Conservation (phyloP, 1,140 invertebrate genomes). For the Drosophila melanogaster region DNA sequence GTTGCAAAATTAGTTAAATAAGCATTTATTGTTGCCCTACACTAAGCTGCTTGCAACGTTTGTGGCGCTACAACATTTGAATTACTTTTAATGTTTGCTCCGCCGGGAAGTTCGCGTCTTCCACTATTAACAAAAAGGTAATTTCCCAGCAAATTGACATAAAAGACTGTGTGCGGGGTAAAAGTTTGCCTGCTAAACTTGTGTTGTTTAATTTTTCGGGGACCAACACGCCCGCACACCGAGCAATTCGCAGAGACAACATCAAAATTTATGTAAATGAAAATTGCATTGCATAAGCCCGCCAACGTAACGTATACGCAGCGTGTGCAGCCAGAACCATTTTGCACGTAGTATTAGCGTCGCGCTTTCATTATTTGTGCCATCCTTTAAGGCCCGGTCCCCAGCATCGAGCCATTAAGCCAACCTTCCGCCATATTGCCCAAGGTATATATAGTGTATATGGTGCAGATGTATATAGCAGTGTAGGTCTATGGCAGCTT, state of each 20-base stretch:
- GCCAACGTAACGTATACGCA: conserved; percentile 65
- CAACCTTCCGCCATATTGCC: conserved; percentile 51
- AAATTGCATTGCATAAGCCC: conserved; percentile 80
- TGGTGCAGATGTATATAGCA: conserved; percentile 9
- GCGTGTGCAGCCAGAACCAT: conserved; percentile 67
- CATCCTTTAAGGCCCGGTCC: conserved; percentile 47
- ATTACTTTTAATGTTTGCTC: conserved; percentile 74
- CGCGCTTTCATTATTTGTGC: conserved; percentile 69
- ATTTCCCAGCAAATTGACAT: conserved; percentile 76
- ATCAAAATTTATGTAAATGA: conserved; percentile 77
- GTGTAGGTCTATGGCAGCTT: conserved; percentile 27
- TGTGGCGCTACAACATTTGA: conserved; percentile 48
- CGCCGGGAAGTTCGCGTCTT: conserved; percentile 29
- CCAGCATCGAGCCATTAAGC: conserved; percentile 57
- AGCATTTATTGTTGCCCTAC: conserved; percentile 77
- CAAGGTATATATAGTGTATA: conserved; percentile 26
- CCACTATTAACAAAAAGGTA: conserved; percentile 80
- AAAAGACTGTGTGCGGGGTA: conserved; percentile 68
- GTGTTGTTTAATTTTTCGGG: conserved; percentile 55
- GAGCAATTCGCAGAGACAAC: conserved; percentile 41
- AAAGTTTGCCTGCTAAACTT: conserved; percentile 47
- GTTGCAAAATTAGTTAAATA: conserved; percentile 80
- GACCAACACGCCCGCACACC: conserved; percentile 16
- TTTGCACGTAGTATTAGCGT: conserved; percentile 78
- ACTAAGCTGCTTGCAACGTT: conserved; percentile 49